Evolutionary conservation across 2,113 vertebrate genomes (phyloP), one percentile per base, ranked within the genome.

Genomic region (Stigmatopora nigra): DNA sequence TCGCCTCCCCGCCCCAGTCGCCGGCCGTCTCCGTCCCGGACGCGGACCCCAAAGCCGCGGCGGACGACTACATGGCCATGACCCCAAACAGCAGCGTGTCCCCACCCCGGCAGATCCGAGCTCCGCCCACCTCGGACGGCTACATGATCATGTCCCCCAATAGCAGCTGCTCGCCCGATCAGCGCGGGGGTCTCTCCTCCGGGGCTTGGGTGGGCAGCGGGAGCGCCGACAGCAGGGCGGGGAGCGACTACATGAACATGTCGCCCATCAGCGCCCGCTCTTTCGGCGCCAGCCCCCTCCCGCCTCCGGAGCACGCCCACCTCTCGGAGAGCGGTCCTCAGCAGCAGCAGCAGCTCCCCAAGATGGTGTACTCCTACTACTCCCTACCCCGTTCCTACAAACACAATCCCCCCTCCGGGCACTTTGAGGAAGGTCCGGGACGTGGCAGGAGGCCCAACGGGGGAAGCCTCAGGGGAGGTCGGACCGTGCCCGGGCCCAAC

Each of bases 171-270:
- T 93, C 92, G 1, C 91, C 91, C 1, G 91, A 92, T 38, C 88
- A 89, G 64, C 86, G 88, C 20, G 86, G 77, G 0, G 84, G 86
- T 45, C 67, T 82, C 17, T n/a, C 66, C 17, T 84, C 73, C 14
- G 79, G 67, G 1, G 67, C 79, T 22, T 91, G 90, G 80, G 11
- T 88, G 63, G 89, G 83, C 19, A 86, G 85, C 13, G 81, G 89
- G 38, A 92, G 87, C 15, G 82, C 83, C 14, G 91, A 89, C 17
- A 84, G 82, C 55, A 71, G 85, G 7, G 75, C 86, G 15, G 81
- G 81, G 47, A 86, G 90, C 2, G 92, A 94, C 75, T 93, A 94
- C 22, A 86, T 93, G 90, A 91, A 91, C 80, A 93, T 93, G 92
- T 93, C 91, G 35, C 91, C 91, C 35, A 87, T 90, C 62, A 90